Percentiles rank a stretch among this genome's conserved stretches.
phyloP scores from a whole-genome alignment of 35 echinoderm and acorn worm species.

The Apostichopus californicus region DNA sequence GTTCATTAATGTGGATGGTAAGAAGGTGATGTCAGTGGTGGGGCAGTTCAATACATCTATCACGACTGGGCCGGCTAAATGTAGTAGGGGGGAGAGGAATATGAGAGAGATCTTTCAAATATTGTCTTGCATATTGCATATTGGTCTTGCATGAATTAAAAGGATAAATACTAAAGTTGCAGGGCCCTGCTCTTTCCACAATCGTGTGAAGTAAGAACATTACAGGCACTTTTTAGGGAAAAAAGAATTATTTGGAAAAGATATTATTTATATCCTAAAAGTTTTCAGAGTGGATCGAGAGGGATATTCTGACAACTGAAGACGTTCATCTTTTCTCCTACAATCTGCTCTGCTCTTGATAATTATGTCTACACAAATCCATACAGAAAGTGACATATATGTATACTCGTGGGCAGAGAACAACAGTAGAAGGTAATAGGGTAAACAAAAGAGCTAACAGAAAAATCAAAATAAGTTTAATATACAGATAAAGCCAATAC shows the following conservation, averaged over 20 bases:
- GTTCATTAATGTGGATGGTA: not conserved
- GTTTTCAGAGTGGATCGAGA: not conserved
- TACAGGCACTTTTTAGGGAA: no score
- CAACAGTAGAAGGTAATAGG: no score
- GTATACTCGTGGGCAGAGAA: no score
- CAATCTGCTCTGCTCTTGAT: no score
- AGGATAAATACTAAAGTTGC: not conserved
- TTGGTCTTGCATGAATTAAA: no score
- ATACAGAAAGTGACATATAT: no score
- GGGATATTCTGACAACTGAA: not conserved
- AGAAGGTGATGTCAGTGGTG: not conserved
- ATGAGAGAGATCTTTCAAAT: no score
- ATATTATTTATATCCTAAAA: not conserved
- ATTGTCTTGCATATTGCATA: no score
- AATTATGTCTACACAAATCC: no score
- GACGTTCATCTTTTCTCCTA: not conserved
- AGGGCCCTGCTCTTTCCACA: not conserved
- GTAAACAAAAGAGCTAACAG: no score
- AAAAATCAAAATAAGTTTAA: no score
- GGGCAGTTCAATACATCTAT: slow-evolving; percentile 16
- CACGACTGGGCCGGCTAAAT: slow-evolving; percentile 9
- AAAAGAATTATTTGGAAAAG: not conserved
- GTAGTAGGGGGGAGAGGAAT: not conserved
- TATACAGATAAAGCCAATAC: no score
- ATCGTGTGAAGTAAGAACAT: not conserved